phyloP scores from a whole-genome alignment of 2,888 invertebrate genomes.

The Thera britannica region DNA sequence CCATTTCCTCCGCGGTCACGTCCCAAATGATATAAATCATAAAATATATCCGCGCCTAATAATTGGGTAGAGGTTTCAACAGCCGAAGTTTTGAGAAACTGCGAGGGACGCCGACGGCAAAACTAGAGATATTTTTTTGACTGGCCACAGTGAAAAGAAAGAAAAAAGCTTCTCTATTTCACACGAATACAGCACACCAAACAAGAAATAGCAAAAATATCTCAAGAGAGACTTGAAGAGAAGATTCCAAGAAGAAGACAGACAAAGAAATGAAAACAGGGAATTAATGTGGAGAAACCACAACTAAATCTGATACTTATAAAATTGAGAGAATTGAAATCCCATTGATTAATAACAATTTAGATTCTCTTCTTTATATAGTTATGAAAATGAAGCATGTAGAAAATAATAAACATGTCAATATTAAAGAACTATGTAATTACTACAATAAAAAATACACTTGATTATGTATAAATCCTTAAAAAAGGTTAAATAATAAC shows the following conservation, averaged over 20 bases:
- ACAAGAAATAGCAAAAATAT: neutral
- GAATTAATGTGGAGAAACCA: neutral
- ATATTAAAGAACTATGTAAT: too few relatives aligned
- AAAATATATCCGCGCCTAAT: conserved; percentile 55
- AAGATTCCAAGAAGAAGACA: too few relatives aligned
- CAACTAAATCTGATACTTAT: too few relatives aligned
- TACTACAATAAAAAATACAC: too few relatives aligned
- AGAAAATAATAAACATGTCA: too few relatives aligned
- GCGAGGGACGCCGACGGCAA: conserved; percentile 55
- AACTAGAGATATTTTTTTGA: conserved; percentile 33
- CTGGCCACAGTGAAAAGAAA: conserved; percentile 11
- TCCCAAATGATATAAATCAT: conserved; percentile 47
- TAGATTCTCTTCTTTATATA: too few relatives aligned
- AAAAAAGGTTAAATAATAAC: too few relatives aligned
- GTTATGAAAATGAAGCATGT: too few relatives aligned
- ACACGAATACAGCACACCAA: neutral
- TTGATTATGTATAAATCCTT: too few relatives aligned
- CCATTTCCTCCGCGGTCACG: conserved; percentile 33
- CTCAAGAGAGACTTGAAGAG: too few relatives aligned
- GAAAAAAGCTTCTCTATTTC: neutral
- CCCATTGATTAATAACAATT: too few relatives aligned
- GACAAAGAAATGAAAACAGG: neutral
- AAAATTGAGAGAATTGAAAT: too few relatives aligned
- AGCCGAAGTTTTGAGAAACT: conserved; percentile 54
- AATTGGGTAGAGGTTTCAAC: conserved; percentile 51